phyloP scores from a whole-genome alignment of 2,888 invertebrate genomes.

The Sericinus montela region DNA sequence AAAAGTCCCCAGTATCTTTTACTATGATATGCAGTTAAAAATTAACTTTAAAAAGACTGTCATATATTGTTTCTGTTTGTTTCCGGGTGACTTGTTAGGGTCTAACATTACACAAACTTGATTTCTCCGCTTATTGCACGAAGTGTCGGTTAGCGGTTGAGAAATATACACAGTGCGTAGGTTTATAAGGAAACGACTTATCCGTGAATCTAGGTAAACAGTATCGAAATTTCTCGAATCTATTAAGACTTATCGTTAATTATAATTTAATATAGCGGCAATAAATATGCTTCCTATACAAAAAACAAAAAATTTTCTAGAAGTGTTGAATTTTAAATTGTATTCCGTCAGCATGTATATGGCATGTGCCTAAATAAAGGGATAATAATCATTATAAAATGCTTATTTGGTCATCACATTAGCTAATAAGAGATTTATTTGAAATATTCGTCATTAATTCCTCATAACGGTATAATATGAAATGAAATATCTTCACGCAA shows the following conservation, averaged over 20 bases:
- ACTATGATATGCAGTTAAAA: not conserved
- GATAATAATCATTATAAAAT: too few species aligned
- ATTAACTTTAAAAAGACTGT: not conserved
- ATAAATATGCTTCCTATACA: too few species aligned
- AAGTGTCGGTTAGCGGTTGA: constrained; percentile 34
- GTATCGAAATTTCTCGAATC: constrained; percentile 34
- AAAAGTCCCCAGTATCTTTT: not conserved
- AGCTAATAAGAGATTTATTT: constrained; percentile 9
- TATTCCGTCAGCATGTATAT: too few species aligned
- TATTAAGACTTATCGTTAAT: too few species aligned
- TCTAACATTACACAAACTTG: constrained; percentile 47
- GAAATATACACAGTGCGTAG: constrained; percentile 46
- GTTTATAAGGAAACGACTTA: constrained; percentile 53
- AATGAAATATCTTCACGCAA: too few species aligned
- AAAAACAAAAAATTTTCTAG: too few species aligned
- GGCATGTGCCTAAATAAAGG: too few species aligned
- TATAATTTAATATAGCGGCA: too few species aligned
- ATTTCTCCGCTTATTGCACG: constrained; percentile 50
- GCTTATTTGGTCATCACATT: constrained; percentile 14
- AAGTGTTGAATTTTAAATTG: too few species aligned
- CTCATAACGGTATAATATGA: too few species aligned
- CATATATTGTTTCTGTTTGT: constrained; percentile 5
- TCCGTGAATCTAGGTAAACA: constrained; percentile 36
- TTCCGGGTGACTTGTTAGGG: constrained; percentile 21
- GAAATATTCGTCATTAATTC: not conserved